phyloP scores from a whole-genome alignment of 2,113 vertebrate species.

The Bujurquina vittata region DNA sequence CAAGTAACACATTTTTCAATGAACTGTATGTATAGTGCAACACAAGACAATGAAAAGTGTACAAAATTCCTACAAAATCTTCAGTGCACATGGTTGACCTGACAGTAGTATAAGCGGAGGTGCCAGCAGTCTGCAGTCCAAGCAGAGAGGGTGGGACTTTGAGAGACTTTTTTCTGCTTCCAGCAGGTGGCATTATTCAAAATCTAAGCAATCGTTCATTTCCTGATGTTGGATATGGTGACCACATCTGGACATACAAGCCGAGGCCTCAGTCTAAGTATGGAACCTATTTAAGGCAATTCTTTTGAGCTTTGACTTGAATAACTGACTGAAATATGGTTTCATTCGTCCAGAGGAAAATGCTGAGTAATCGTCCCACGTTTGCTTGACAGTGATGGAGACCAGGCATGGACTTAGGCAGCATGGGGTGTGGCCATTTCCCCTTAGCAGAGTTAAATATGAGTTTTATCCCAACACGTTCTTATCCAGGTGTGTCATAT shows the following conservation, averaged over 20 bases:
- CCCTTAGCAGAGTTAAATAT: neutral
- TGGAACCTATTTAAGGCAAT: slow-evolving; percentile 36
- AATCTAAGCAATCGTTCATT: slow-evolving; percentile 56
- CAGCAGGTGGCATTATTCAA: slow-evolving; percentile 36
- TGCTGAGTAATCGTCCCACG: slow-evolving; percentile 4
- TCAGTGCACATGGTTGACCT: neutral
- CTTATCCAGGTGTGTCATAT: neutral
- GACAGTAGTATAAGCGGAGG: neutral
- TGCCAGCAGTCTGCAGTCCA: neutral
- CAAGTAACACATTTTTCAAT: neutral
- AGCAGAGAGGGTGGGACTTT: neutral
- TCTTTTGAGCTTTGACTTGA: slow-evolving; percentile 15
- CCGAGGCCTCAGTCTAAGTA: slow-evolving; percentile 34
- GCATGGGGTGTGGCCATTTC: neutral
- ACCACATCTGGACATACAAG: slow-evolving; percentile 50
- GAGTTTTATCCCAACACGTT: neutral
- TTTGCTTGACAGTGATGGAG: neutral
- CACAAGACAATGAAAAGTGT: neutral
- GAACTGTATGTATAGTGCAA: neutral
- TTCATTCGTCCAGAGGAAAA: slow-evolving; percentile 1
- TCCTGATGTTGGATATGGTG: slow-evolving; percentile 39
- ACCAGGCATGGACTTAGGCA: neutral
- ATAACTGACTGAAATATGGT: slow-evolving; percentile 3
- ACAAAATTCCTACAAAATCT: neutral
- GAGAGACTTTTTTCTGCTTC: slow-evolving; percentile 9